A percentile compares a stretch with the other conserved stretches of the same genome.
These are phyloP conservation scores for Sinocyclocheilus anshuiensis DNA, from an alignment of 2,113 vertebrate genomes.

Conservation along the genomic window DNA sequence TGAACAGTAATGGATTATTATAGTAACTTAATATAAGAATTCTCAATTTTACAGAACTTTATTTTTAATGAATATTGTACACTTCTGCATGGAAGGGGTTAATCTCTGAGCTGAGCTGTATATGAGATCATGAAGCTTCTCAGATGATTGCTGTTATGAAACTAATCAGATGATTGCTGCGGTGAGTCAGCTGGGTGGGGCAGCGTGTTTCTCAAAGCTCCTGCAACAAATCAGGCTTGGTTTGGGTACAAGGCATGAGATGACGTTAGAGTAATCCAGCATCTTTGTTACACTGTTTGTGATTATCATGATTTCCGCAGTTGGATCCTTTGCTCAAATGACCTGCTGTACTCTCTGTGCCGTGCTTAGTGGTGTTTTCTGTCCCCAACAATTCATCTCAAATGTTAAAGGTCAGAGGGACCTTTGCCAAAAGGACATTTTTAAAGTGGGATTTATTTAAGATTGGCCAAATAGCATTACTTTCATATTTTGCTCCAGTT, in stretches of 20 bases:
- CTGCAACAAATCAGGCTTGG: not conserved
- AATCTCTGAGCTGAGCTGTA: not conserved
- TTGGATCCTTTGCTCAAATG: not conserved
- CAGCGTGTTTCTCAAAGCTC: not conserved
- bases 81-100: not conserved
- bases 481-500: not conserved
- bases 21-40: not conserved
- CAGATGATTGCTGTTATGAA: constrained; percentile 49
- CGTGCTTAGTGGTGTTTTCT: not conserved
- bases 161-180: constrained; percentile 46
- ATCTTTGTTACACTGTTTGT: not conserved
- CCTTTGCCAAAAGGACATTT: not conserved
- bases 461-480: not conserved
- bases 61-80: not conserved
- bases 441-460: not conserved
- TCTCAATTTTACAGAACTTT: constrained; percentile 5
- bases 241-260: not conserved
- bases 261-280: not conserved
- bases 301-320: not conserved
- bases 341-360: not conserved
- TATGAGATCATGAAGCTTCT: constrained; percentile 33
- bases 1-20: not conserved
- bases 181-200: constrained; percentile 63
- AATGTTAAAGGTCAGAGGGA: not conserved
- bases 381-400: not conserved